A percentile compares a stretch with the other conserved stretches of the same genome.
Evolutionary conservation across 2,797 vertebrate genomes (phyloP).

Genomic region (Bufotes viridis): DNA sequence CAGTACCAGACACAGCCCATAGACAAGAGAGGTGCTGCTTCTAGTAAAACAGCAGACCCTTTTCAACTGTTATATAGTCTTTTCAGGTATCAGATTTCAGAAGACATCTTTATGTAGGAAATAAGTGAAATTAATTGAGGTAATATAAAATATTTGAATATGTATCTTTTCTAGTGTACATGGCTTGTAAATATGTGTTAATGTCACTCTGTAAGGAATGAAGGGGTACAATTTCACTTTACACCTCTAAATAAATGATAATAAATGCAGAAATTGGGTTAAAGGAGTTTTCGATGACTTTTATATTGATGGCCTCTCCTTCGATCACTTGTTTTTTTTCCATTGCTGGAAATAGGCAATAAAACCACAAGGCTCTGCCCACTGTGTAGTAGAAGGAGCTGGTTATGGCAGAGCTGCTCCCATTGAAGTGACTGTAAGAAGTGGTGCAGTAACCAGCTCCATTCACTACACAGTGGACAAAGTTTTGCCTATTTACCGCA

Average conservation of each 20-base stretch:
- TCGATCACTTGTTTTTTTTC: too few species aligned
- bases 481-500: too few species aligned
- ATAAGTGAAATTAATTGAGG: not conserved
- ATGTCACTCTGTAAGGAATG: not conserved
- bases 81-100: not conserved
- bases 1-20: not conserved
- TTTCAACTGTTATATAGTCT: not conserved
- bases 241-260: not conserved
- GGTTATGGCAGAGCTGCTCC: too few species aligned
- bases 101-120: not conserved
- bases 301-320: too few species aligned
- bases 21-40: not conserved
- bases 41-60: not conserved
- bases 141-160: not conserved
- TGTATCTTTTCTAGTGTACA: not conserved
- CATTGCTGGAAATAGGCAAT: too few species aligned
- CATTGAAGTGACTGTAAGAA: too few species aligned
- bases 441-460: too few species aligned
- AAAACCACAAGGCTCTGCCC: too few species aligned
- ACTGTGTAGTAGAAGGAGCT: too few species aligned
- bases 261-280: not conserved
- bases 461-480: too few species aligned
- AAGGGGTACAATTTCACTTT: not conserved
- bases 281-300: too few species aligned
- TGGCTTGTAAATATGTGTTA: not conserved